Base-by-base conservation (phyloP, 2,888 invertebrate genomes). In the Hyalella azteca region DNA sequence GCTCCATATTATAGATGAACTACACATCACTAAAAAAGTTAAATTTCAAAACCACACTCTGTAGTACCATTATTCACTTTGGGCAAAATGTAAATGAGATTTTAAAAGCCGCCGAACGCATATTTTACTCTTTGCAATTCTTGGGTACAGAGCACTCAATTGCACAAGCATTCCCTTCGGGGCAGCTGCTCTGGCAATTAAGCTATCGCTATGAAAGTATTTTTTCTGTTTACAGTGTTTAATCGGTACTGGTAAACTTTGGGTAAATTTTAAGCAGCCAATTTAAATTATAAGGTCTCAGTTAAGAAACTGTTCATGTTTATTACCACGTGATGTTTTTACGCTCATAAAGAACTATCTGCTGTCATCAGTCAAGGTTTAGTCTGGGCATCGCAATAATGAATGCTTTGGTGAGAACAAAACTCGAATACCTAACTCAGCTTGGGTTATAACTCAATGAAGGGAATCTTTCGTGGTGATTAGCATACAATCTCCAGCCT, bases 341-440 rank as follows among this genome's bases (percentile, higher is more conserved):
- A 66, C 19, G 29, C n/a, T 36, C 66, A 15, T 66, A 66, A 66
- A 66, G 32, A 36, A 66, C 66, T 66, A 66, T 66, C 66, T 66
- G 36, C 66, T 66, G 66, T 66, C 66, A 66, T 66, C 66, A 66
- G 66, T 66, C 66, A 66, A 66, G 66, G 66, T 29, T 36, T 66
- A 36, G 66, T 36, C 36, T 66, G 32, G 29, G 66, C 36, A 36
- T 32, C 32, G 36, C 66, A n/a, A 66, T 66, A 66, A 66, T 66
- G 66, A 66, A 66, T 66, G 66, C 39, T 36, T 29, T 9, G 66
- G 66, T 29, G 66, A 66, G 66, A 66, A 36, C 66, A 36, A 36
- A 66, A 66, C 66, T 36, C 36, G 19, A 36, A 29, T 36, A 29
- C 66, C 29, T 36, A 66, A 19, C 66, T 66, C 29, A 32, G 36